Percentiles rank a stretch among this genome's conserved stretches.
phyloP scores from a whole-genome alignment of 2,888 invertebrate species.

The Macaria liturata region DNA sequence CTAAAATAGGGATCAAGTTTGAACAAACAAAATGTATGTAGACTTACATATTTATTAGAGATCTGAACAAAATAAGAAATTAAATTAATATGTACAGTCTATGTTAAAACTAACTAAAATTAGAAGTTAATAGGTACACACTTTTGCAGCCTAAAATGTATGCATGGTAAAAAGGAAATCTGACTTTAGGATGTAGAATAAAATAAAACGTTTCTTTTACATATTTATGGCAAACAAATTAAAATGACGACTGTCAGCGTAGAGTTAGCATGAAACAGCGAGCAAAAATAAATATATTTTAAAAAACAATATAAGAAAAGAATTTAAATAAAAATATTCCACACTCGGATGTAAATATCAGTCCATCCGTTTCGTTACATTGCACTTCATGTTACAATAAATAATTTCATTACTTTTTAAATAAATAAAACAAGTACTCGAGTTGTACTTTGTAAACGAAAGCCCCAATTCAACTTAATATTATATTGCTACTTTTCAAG shows the following conservation, averaged over 20 bases:
- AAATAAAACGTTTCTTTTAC: conserved; percentile 44
- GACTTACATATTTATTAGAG: conserved; percentile 85
- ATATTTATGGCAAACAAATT: conserved; percentile 51
- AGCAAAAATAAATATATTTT: conserved; percentile 42
- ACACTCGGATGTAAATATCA: conserved; percentile 70
- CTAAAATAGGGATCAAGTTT: no score
- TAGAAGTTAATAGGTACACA: conserved; percentile 83
- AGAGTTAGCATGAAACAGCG: conserved; percentile 49
- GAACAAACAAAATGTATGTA: conserved; percentile 51
- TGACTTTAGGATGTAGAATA: conserved; percentile 62
- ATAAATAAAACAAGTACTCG: conserved; percentile 40
- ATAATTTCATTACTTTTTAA: conserved; percentile 50
- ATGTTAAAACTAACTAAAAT: conserved; percentile 83
- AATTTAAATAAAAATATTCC: conserved; percentile 41
- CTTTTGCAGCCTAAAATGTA: conserved; percentile 67
- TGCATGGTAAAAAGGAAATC: conserved; percentile 39
- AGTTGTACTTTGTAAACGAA: conserved; percentile 48
- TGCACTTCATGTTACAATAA: conserved; percentile 64
- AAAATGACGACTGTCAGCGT: conserved; percentile 52
- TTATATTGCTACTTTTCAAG: conserved; percentile 47
- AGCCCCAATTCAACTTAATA: conserved; percentile 40
- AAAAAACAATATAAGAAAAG: conserved; percentile 41
- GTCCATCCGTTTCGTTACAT: conserved; percentile 73
- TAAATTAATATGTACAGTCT: conserved; percentile 84
- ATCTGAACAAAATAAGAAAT: conserved; percentile 85